Base-by-base conservation (phyloP, 2,113 vertebrate species). In the Odobenus rosmarus region DNA sequence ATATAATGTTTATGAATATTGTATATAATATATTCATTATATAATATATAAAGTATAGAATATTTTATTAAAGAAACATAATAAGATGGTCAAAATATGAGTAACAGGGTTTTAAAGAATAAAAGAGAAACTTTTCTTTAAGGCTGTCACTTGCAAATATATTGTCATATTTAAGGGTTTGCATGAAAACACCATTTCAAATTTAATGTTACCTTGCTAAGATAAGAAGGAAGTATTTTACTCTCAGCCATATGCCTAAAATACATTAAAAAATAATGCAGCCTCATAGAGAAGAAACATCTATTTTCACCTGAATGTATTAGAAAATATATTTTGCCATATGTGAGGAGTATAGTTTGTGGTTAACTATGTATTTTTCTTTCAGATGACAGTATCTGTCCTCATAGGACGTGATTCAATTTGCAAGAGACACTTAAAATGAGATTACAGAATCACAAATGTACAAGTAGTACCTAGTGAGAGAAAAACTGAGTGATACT, bases 361-460 rank as follows among this genome's bases (percentile, higher is more conserved):
- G 16, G 59, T 72, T 97, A 85, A 87, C 31, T 83, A 2, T 10
- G 31, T 6, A 31, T 57, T 93, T 98, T 93, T 94, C 71, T 53
- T 59, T 33, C 31, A 39, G 26, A 51, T 19, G n/a, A 61, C 39
- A 33, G 77, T 14, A 31, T 61, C 59, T 82, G 14, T 21, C 67
- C 9, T 28, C 86, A 59, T 16, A 95, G 53, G 84, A 64, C 59
- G 77, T 24, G 64, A 61, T 69, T 88, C 72, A 93, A 64, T 96
- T 96, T 96, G n/a, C 86, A 86, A 82, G 53, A 96, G 91, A 77
- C 11, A n/a, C 21, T 94, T 94, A 85, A 92, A 57, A 14, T 7
- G 8, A 9, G 1, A 93, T 92, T 92, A 71, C 6, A 64, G 79
- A 92, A 46, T 95, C 57, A 95, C 46, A 95, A 36, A 85, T 31